Base-by-base conservation (phyloP, 2,113 vertebrate genomes). In the Limnothrissa miodon region DNA sequence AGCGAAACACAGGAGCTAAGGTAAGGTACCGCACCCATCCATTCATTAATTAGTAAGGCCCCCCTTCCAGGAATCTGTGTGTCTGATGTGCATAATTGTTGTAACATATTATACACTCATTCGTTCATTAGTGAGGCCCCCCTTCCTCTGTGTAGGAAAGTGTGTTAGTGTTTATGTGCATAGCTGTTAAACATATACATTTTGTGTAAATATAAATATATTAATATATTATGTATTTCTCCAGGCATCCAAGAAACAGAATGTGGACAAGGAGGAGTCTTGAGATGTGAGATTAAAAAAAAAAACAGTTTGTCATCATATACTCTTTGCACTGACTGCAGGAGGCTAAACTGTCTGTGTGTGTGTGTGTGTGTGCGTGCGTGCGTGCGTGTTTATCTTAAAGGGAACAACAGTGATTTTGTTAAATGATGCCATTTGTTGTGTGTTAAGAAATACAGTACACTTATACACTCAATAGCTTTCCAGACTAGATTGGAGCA, bases 191-290 rank as follows among this genome's bases (percentile, higher is more conserved):
- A 29, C 8, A 62, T 19, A 13, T 29, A 6, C 33, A 56, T 56
- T 25, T 21, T n/a, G n/a, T n/a, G n/a, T n/a, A n/a, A n/a, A 21
- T 74, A 56, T 56, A 15, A 59, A 44, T 78, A 29, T 33, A 19
- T 80, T 4, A 33, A 8, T 33, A 53, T 81, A 15, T 83, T 80
- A 82, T 62, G 56, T 13, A 56, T 13, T 53, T 83, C 86, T 87
- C 10, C 88, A 93, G 92, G 83, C 90, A 56, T 90, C 93, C 79
- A 94, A 95, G 90, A 93, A 94, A 88, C 93, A 92, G 86, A 95
- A 94, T 84, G 89, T 92, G 84, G 93, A 95, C 56, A 92, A 93
- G 81, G 90, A 93, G 45, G 92, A 74, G 29, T 74, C 66, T 74
- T 74, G 66, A 94, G 36, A 93, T 93, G 84, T 92, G 90, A 94